phyloP scores from a whole-genome alignment of 1,140 invertebrate species.

The Drosophila pseudoobscura region DNA sequence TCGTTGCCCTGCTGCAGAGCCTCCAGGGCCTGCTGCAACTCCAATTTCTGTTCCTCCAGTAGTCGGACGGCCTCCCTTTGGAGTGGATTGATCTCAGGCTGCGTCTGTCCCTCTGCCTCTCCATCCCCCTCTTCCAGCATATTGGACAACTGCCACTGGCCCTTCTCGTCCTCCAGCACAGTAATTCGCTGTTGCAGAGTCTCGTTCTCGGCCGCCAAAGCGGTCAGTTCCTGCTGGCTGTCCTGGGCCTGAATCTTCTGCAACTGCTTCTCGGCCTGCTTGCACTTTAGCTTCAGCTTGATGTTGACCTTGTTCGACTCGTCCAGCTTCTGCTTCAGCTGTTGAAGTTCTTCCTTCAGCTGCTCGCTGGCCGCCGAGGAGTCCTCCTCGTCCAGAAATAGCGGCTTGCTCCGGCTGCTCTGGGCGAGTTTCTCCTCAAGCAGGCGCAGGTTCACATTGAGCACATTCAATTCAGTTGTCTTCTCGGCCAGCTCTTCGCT shows the following conservation, averaged over 20 bases:
- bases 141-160: constrained; percentile 90
- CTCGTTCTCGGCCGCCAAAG: constrained; percentile 85
- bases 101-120: not conserved
- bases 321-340: constrained; percentile 88
- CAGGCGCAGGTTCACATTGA: constrained; percentile 83
- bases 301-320: constrained; percentile 92
- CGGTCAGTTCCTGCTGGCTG: constrained; percentile 87
- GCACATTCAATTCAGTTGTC: constrained; percentile 84
- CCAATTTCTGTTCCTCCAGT: constrained; percentile 73
- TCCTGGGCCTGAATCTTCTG: constrained; percentile 90
- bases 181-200: constrained; percentile 90
- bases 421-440: constrained; percentile 84
- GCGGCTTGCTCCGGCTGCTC: constrained; percentile 69
- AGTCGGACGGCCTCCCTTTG: constrained; percentile 69
- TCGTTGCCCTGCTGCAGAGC: constrained; percentile 56
- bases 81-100: not conserved
- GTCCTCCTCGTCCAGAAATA: constrained; percentile 69
- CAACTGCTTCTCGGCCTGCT: constrained; percentile 92
- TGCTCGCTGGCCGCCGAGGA: constrained; percentile 88
- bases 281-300: constrained; percentile 93
- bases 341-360: constrained; percentile 86
- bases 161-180: constrained; percentile 95
- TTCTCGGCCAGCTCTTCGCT: constrained; percentile 85
- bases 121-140: constrained; percentile 46
- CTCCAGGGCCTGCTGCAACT: constrained; percentile 60